Conservation (phyloP, 37 sponge, comb jelly and placozoan genomes). For the Cliona cf. orientalis region DNA sequence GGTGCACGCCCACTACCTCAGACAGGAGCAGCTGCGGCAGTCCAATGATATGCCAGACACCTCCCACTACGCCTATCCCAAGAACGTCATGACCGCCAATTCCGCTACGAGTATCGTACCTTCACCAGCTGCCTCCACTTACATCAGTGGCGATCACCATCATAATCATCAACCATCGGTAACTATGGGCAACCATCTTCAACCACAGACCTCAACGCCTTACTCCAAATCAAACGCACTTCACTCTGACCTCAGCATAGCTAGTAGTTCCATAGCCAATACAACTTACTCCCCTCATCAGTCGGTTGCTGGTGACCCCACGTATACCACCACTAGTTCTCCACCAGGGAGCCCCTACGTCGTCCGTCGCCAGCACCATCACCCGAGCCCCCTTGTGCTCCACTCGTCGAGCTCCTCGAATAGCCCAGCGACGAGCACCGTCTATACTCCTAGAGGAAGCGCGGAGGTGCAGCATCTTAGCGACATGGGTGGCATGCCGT, state of each 20-base stretch:
- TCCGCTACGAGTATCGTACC: not conserved
- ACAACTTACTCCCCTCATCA: not conserved
- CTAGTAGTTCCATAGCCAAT: not conserved
- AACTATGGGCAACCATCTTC: not conserved
- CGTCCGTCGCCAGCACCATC: not conserved
- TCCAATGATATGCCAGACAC: not conserved
- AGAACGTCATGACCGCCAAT: too few species aligned
- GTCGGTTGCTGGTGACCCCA: not conserved
- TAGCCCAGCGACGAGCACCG: too few species aligned
- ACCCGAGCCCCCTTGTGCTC: constrained; percentile 11
- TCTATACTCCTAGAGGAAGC: not conserved
- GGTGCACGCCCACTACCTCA: not conserved
- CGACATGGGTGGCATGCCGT: too few species aligned
- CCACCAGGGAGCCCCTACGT: not conserved
- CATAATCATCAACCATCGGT: too few species aligned
- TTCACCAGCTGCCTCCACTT: constrained; percentile 1
- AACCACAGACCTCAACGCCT: not conserved
- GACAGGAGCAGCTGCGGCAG: not conserved
- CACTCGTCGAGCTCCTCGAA: not conserved
- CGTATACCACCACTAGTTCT: not conserved
- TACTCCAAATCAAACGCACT: not conserved
- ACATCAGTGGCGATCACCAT: too few species aligned
- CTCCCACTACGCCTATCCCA: not conserved
- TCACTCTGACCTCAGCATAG: not conserved
- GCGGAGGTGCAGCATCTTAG: not conserved